phyloP scores from a whole-genome alignment of 2,797 vertebrate species.

The Staurois parvus region DNA sequence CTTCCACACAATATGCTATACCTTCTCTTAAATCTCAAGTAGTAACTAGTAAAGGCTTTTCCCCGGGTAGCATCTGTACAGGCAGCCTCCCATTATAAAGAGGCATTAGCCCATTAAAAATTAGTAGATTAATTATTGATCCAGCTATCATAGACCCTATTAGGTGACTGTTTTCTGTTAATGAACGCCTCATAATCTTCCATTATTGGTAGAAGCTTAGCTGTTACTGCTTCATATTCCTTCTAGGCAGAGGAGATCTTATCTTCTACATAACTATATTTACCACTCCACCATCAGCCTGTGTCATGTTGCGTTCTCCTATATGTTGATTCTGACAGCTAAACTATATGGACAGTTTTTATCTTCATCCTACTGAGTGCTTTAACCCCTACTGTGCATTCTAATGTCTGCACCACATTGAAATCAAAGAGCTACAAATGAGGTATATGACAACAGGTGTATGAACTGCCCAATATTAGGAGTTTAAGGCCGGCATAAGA shows the following conservation, averaged over 20 bases:
- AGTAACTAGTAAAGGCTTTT: too few relatives aligned
- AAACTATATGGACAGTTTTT: too few relatives aligned
- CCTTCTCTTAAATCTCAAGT: too few relatives aligned
- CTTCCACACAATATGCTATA: too few relatives aligned
- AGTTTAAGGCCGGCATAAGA: too few relatives aligned
- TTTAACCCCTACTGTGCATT: too few relatives aligned
- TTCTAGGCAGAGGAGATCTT: background rate
- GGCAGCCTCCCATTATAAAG: background rate
- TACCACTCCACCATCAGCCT: background rate
- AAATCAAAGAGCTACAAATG: too few relatives aligned
- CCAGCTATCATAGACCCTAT: background rate
- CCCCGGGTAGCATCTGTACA: too few relatives aligned
- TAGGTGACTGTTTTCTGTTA: background rate
- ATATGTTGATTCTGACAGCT: background rate
- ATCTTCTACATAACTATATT: background rate
- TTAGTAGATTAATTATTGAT: slow-evolving; percentile 8
- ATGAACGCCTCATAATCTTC: background rate
- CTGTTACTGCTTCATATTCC: background rate
- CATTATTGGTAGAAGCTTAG: background rate
- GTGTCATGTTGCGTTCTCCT: background rate
- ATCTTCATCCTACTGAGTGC: too few relatives aligned
- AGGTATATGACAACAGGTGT: too few relatives aligned
- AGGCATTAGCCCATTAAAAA: background rate
- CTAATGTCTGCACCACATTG: too few relatives aligned
- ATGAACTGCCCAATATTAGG: too few relatives aligned